Base-by-base conservation (phyloP, 1,140 invertebrate genomes). In the Drosophila orosa region DNA sequence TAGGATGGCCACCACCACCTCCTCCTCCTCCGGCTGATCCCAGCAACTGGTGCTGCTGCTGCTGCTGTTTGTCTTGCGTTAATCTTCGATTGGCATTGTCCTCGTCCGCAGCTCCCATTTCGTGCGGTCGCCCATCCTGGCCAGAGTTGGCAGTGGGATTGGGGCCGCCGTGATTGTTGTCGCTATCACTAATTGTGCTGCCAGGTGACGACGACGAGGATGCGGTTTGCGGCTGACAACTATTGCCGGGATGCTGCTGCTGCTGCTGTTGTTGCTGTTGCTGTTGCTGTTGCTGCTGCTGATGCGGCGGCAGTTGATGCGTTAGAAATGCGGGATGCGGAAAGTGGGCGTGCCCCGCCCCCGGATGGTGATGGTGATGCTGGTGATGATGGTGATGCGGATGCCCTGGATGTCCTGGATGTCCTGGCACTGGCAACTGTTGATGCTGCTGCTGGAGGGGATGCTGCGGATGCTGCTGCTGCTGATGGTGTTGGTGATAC, bases 101-200 rank as follows among this genome's bases (percentile, higher is more conserved):
- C 76, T 91, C 82, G 48, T 57, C 65, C 48, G 57, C 61, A 61
- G 62, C 58, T 58, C 71, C 66, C 73, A 87, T 66, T 56, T 81
- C 82, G 74, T 81, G 85, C 74, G 78, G 86, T 87, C 74, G 58
- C 59, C 61, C 80, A 74, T 86, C 85, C 63, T 72, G 74, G 22
- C 55, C 73, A 75, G 57, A 74, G 56, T 59, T 83, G 65, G 48
- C 47, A 68, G n/a, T 52, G 39, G 54, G 71, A 61, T 17, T 74
- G 65, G 61, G 58, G 52, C 50, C 63, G 44, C 67, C 78, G 74
- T 91, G 91, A 92, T 92, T 92, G 90, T 92, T 92, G 85, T 92
- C 91, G 77, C 86, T 92, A 91, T 92, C 91, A 91, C 91, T 92
- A 90, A 91, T 92, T 90, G 90, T 91, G 87, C 91, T 92, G 75